Evolutionary conservation across 2,113 vertebrate genomes (phyloP).

Genomic region (Gobius niger): DNA sequence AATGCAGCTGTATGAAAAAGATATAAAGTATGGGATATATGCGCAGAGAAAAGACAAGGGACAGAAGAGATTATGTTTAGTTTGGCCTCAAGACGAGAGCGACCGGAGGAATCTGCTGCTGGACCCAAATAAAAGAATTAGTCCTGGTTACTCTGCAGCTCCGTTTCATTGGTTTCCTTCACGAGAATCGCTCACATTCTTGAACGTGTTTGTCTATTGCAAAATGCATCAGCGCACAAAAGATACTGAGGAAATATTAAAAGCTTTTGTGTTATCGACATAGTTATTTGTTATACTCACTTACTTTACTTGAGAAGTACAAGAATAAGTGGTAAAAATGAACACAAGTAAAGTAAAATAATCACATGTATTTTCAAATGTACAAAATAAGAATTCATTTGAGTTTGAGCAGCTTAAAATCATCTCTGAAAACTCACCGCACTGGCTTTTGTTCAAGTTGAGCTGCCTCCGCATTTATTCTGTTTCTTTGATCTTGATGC

Average conservation of each 20-base stretch:
- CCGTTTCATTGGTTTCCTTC: constrained; percentile 96
- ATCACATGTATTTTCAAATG: too few relatives aligned
- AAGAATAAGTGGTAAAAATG: too few relatives aligned
- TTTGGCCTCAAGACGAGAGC: constrained; percentile 80
- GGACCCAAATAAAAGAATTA: constrained; percentile 95
- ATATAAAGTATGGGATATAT: constrained; percentile 19
- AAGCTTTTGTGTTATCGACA: too few relatives aligned
- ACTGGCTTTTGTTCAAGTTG: too few relatives aligned
- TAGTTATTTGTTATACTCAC: too few relatives aligned
- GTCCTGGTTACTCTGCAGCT: constrained; percentile 84
- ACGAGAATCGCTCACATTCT: constrained; percentile 83
- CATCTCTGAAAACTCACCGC: too few relatives aligned
- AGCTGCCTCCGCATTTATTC: too few relatives aligned
- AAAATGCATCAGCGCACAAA: constrained; percentile 26
- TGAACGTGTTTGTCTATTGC: constrained; percentile 90
- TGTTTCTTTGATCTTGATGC: too few relatives aligned
- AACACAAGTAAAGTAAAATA: too few relatives aligned
- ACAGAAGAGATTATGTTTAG: constrained; percentile 74
- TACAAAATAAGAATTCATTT: too few relatives aligned
- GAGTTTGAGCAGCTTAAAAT: too few relatives aligned
- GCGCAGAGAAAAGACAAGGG: constrained; percentile 14
- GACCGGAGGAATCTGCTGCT: constrained; percentile 86
- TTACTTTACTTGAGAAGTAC: too few relatives aligned
- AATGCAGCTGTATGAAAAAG: constrained; percentile 80
- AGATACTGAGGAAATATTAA: not conserved